Conservation (phyloP, 2,888 invertebrate genomes). For the Rhorus exstirpatorius region DNA sequence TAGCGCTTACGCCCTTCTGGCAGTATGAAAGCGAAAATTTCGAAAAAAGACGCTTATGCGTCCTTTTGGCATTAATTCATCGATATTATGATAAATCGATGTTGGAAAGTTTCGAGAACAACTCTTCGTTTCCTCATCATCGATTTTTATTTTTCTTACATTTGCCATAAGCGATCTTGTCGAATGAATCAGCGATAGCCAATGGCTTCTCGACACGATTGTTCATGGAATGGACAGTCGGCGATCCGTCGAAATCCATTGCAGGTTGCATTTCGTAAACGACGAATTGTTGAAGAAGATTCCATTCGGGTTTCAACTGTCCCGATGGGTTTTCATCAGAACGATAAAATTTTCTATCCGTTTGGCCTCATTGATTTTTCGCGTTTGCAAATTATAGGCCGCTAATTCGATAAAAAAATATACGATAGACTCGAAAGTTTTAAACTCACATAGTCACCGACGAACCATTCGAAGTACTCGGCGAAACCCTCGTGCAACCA, state of each 20-base stretch:
- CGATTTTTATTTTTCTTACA: constrained; percentile 83
- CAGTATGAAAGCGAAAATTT: too few species aligned
- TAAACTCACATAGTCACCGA: constrained; percentile 74
- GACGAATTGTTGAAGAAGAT: constrained; percentile 88
- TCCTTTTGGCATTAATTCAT: too few species aligned
- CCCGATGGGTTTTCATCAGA: too few species aligned
- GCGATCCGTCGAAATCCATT: constrained; percentile 84
- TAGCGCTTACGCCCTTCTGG: too few species aligned
- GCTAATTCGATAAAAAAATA: not conserved
- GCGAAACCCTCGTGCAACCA: constrained; percentile 93
- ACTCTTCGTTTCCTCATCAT: too few species aligned
- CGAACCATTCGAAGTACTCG: constrained; percentile 86
- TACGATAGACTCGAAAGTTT: not conserved
- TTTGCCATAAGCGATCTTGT: constrained; percentile 89
- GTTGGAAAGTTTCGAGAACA: too few species aligned
- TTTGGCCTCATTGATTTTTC: not conserved
- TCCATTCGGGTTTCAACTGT: constrained; percentile 85
- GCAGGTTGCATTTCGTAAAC: constrained; percentile 86
- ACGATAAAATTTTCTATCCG: too few species aligned
- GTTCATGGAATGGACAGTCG: constrained; percentile 88
- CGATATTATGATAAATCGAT: too few species aligned
- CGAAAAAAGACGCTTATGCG: too few species aligned
- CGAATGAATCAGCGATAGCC: constrained; percentile 87
- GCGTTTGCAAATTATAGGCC: too few species aligned
- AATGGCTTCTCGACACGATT: constrained; percentile 86